These are phyloP conservation scores for Bicyclus anynana DNA, from an alignment of 1,140 invertebrate species.

Conservation along the genomic window DNA sequence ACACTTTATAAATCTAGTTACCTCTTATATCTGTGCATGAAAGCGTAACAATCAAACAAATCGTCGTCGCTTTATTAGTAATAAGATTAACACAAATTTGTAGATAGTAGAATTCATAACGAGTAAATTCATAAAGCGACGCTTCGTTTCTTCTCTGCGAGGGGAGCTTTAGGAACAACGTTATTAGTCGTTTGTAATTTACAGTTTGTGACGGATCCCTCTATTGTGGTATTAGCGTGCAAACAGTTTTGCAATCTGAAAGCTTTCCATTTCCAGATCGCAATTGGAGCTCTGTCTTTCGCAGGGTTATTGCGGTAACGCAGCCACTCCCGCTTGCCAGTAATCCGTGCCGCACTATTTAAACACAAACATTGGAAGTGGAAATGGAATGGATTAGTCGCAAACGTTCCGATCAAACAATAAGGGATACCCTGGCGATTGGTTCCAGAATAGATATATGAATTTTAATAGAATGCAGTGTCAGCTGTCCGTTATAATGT, in stretches of 20 bases:
- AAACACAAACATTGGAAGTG: background rate
- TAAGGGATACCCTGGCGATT: background rate
- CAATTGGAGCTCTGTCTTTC: background rate
- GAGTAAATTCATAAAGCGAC: no score
- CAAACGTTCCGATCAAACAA: background rate
- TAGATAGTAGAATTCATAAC: no score
- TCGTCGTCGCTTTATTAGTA: no score
- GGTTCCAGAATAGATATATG: background rate
- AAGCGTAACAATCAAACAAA: no score
- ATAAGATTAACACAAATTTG: no score
- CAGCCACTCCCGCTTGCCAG: background rate
- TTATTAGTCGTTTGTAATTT: background rate
- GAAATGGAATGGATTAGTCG: background rate
- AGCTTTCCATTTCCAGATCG: background rate
- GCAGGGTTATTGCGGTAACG: background rate
- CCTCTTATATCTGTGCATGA: no score
- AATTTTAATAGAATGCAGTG: background rate
- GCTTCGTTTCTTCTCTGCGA: no score
- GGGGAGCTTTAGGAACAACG: no score
- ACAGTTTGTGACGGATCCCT: background rate
- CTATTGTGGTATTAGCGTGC: background rate
- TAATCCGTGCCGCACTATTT: background rate
- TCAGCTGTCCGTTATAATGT: no score
- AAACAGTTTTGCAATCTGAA: background rate
- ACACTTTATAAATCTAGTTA: no score